These are phyloP conservation scores for Elysia chlorotica DNA, from an alignment of 1,140 invertebrate genomes.

Conservation along the genomic window DNA sequence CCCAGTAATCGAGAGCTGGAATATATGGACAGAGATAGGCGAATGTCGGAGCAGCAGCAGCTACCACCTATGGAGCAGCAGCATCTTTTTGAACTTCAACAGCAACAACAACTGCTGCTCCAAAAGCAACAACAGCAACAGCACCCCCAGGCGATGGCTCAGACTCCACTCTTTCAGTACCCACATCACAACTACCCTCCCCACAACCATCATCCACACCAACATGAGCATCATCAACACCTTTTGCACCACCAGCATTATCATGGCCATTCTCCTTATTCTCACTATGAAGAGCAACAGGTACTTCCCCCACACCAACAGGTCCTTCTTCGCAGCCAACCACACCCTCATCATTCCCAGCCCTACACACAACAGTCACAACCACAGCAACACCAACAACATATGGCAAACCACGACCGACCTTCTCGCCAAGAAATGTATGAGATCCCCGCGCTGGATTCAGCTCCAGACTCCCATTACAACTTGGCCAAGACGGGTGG, in stretches of 20 bases:
- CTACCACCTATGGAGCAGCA: not conserved
- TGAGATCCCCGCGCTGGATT: slow-evolving; percentile 27
- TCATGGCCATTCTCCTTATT: too few relatives aligned
- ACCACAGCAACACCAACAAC: too few relatives aligned
- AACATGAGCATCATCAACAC: too few relatives aligned
- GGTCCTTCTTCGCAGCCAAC: too few relatives aligned
- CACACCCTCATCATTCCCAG: too few relatives aligned
- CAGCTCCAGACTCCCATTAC: not conserved
- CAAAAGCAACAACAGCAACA: not conserved
- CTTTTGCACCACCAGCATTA: too few relatives aligned
- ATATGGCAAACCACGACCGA: too few relatives aligned
- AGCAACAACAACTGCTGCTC: not conserved
- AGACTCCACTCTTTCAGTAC: not conserved
- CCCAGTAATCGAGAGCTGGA: slow-evolving; percentile 23
- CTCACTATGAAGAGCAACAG: too few relatives aligned
- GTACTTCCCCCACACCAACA: too few relatives aligned
- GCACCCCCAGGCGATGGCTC: not conserved
- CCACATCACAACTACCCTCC: not conserved
- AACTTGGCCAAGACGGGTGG: too few relatives aligned
- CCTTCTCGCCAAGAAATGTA: too few relatives aligned
- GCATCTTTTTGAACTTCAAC: not conserved
- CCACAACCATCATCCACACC: slow-evolving; percentile 6
- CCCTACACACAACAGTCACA: too few relatives aligned
- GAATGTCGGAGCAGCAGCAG: not conserved
- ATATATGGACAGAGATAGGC: slow-evolving; percentile 15